Conservation (phyloP, 2,113 vertebrate genomes). For the Sturnira hondurensis region DNA sequence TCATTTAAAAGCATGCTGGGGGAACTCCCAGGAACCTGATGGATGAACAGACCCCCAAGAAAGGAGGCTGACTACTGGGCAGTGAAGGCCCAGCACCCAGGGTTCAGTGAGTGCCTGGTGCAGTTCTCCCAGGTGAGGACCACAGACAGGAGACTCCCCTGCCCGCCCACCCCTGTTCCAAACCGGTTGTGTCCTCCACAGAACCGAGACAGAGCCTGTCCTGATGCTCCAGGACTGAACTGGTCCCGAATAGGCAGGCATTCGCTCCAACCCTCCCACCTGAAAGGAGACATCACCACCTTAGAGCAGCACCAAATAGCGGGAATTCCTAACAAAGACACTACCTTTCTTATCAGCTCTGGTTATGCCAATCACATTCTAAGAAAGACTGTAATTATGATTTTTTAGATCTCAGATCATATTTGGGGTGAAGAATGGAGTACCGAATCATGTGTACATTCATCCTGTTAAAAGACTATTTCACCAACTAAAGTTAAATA, state of each 20-base stretch:
- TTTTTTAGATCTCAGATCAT: neutral
- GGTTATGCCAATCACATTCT: neutral
- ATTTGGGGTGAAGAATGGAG: neutral
- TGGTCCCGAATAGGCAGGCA: too few relatives aligned
- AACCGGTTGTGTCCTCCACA: rapidly evolving
- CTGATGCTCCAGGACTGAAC: neutral
- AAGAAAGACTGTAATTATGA: neutral
- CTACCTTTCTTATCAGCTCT: neutral
- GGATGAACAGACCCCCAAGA: neutral
- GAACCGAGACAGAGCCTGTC: neutral
- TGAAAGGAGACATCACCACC: neutral
- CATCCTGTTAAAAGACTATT: neutral
- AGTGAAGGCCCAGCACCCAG: neutral
- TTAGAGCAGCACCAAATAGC: neutral
- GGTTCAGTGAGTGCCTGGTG: neutral
- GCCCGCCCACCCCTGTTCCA: neutral
- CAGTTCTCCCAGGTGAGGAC: neutral
- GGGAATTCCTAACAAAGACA: neutral
- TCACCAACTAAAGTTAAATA: neutral
- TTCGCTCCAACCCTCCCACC: neutral
- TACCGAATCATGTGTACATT: neutral
- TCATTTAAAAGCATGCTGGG: neutral
- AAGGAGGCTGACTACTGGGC: neutral
- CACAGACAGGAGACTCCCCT: neutral
- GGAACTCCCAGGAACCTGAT: neutral